Evolutionary conservation across 2,797 vertebrate species (phyloP).

Genomic region (Sparus aurata): DNA sequence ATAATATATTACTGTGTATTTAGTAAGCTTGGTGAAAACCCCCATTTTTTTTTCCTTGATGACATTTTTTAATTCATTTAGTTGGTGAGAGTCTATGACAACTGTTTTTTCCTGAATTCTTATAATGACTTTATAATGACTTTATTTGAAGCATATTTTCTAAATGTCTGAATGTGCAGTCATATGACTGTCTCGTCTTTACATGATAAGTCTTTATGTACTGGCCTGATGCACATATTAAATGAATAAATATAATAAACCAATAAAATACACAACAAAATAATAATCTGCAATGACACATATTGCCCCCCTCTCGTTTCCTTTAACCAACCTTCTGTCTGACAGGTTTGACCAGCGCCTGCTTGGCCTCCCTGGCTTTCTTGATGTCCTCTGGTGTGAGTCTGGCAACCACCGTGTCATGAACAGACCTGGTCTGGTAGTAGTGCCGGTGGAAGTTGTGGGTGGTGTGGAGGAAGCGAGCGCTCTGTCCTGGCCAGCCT

Average conservation of each 20-base stretch:
- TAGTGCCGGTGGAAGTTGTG: constrained; percentile 37
- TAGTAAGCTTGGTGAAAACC: neutral
- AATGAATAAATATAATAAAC: neutral
- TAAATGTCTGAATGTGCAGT: neutral
- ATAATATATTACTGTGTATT: neutral
- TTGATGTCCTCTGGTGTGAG: constrained; percentile 88
- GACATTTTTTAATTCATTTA: no score
- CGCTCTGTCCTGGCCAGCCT: constrained; percentile 70
- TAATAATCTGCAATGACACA: no score
- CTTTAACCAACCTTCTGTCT: constrained; percentile 84
- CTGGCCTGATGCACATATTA: no score
- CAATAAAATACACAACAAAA: neutral
- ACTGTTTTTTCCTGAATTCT: neutral
- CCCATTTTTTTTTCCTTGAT: no score
- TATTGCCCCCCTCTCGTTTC: neutral
- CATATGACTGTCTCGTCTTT: neutral
- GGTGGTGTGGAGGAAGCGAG: constrained; percentile 76
- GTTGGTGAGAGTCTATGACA: neutral
- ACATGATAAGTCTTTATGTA: neutral
- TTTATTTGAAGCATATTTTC: neutral
- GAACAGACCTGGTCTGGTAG: constrained; percentile 73
- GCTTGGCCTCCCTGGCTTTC: constrained; percentile 87
- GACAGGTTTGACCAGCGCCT: constrained; percentile 70
- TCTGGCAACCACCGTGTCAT: constrained; percentile 81
- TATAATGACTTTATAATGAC: neutral